These are phyloP conservation scores for Trypoxylus dichotomus DNA, from an alignment of 1,140 invertebrate species.

Conservation along the genomic window DNA sequence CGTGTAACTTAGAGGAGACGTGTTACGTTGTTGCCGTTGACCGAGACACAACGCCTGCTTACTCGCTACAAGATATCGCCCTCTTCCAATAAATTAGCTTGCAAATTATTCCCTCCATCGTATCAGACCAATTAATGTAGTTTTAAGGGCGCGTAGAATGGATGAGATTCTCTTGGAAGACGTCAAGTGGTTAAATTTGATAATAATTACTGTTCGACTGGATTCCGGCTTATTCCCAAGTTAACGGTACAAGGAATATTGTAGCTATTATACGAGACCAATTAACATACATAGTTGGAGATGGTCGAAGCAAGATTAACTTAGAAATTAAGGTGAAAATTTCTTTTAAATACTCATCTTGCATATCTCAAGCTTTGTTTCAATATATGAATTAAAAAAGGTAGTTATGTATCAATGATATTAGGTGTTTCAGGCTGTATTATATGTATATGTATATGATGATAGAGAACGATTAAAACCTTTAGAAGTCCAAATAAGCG, in stretches of 20 bases:
- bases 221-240: background rate
- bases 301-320: no score
- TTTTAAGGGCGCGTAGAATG: background rate
- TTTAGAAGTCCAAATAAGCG: no score
- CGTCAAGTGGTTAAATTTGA: background rate
- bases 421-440: no score
- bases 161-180: background rate
- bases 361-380: no score
- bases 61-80: background rate
- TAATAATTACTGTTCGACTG: background rate
- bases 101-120: background rate
- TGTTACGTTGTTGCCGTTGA: background rate
- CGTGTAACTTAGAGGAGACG: background rate
- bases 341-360: no score
- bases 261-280: no score
- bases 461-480: no score
- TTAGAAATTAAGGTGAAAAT: no score
- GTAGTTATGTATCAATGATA: no score
- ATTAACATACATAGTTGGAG: no score
- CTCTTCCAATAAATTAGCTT: constrained; percentile 15
- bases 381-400: no score
- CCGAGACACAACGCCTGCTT: background rate
- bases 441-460: no score
- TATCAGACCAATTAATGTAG: constrained; percentile 13
- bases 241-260: background rate